Conservation (phyloP, 2,113 vertebrate species). For the Dasyurus viverrinus region DNA sequence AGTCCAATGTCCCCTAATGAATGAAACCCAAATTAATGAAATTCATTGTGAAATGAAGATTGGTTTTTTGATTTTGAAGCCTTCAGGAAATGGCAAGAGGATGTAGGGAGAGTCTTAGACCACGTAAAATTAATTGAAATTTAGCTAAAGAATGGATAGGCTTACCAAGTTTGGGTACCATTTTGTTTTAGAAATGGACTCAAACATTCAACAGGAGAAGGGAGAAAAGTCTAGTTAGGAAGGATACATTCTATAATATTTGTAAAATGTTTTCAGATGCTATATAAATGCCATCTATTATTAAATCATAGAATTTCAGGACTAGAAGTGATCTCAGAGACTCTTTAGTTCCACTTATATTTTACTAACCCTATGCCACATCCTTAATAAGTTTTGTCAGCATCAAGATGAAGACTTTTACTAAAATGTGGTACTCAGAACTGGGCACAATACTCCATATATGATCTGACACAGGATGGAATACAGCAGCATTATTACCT, state of each 20-base stretch:
- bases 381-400: neutral
- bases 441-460: neutral
- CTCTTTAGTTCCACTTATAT: neutral
- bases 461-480: neutral
- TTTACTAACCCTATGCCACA: neutral
- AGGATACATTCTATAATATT: neutral
- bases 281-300: neutral
- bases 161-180: too few relatives aligned
- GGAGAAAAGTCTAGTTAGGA: neutral
- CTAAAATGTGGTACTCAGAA: neutral
- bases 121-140: too few relatives aligned
- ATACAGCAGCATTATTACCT: neutral
- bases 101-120: too few relatives aligned
- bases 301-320: neutral
- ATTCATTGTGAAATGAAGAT: neutral
- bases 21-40: neutral
- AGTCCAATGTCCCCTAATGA: neutral
- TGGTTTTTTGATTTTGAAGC: neutral
- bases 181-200: too few relatives aligned
- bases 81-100: too few relatives aligned
- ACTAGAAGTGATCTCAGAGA: neutral
- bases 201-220: too few relatives aligned
- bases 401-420: neutral
- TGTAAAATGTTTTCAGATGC: neutral
- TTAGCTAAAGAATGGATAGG: too few relatives aligned